Base-by-base conservation (phyloP, 2,888 invertebrate genomes). In the Macroteleia sp. region DNA sequence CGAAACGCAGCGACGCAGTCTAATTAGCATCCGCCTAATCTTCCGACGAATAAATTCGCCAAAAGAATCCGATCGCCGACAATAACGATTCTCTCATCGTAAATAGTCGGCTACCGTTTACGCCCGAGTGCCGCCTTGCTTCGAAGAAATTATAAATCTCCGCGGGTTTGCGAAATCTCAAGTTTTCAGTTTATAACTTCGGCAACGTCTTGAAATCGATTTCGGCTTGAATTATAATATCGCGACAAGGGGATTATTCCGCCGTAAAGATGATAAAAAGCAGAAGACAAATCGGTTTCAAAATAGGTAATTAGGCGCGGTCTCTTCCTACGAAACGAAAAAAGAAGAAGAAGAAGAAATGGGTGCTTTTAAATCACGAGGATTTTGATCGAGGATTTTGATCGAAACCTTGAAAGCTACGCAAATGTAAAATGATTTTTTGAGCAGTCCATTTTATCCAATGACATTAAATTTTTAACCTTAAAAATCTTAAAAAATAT, bases 11-110 rank as follows among this genome's bases (percentile, higher is more conserved):
- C 83, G 80, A 75, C 81, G 80, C 81, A 84, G 82, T 85, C 89
- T 88, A 88, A 89, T 89, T 89, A 89, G 87, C 85, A 85, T 79
- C 81, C 79, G 81, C 81, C 86, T 85, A 84, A 85, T 84, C 82
- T 83, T 79, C 80, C 73, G 79, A 76, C 82, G 77, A 79, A 84
- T 85, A 85, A 87, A 86, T 86, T 83, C 81, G 77, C 78, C 81
- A 67, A 81, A 64, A 80, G 82, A 80, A 81, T 77, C 85, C 85
- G 84, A 87, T 83, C 85, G 83, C 74, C 83, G 80, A 78, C 81
- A 80, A 81, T 82, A 82, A 85, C 81, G 85, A 83, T 74, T 74
- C 70, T 75, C 78, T 73, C 80, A 46, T 74, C 78, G 78, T 78
- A 76, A 81, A 76, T 67, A 69, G 66, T 54, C 66, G 69, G 80